Base-by-base conservation (phyloP, 37 sponge, comb jelly and placozoan genomes). In the Eunapius fragilis region DNA sequence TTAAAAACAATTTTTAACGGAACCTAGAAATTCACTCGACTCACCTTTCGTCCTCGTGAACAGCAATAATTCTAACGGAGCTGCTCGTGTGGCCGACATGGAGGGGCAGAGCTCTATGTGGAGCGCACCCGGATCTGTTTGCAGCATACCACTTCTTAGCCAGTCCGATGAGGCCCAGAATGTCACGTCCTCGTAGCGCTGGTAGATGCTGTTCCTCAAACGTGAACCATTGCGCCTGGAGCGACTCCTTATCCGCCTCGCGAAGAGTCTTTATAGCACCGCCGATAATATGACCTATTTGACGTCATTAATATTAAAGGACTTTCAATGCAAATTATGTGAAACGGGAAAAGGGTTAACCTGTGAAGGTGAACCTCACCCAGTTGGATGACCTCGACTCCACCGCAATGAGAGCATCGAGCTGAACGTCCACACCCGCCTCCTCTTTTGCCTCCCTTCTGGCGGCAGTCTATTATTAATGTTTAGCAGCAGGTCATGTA, bases 161-260 rank as follows among this genome's bases (percentile, higher is more conserved):
- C 3, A 76, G 32, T 28, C 80, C 69, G 28, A 93, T 84, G 25
- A 89, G 80, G 2, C 67, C 30, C 25, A 93, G 76, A 31, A 87
- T 80, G 71, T 93, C 94, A 17, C 17, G 27, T 23, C 71, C 75
- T 37, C 92, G 69, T 69, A 92, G 82, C 14, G 14, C 19, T 0
- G 58, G 58, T 2, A 58, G 17, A 36, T 90, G 84, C 48, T 33
- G n/a, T 30, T 70, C 79, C 30, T 93, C 89, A 58, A 80, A 78
- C n/a, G 91, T 49, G n/a, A 85, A 91, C 98, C 98, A 97, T 25
- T 81, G 79, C 2, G 95, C 98, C 70, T 95, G 95, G 25, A 97
- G 47, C 14, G 93, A 91, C 69, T 97, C 98, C 77, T 81, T 78
- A 67, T 97, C 98, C 75, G 89, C 94, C 49, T 84, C 35, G 17